A percentile compares a stretch with the other conserved stretches of the same genome.
phyloP scores from a whole-genome alignment of 1,140 invertebrate species.

The Aculops lycopersici region DNA sequence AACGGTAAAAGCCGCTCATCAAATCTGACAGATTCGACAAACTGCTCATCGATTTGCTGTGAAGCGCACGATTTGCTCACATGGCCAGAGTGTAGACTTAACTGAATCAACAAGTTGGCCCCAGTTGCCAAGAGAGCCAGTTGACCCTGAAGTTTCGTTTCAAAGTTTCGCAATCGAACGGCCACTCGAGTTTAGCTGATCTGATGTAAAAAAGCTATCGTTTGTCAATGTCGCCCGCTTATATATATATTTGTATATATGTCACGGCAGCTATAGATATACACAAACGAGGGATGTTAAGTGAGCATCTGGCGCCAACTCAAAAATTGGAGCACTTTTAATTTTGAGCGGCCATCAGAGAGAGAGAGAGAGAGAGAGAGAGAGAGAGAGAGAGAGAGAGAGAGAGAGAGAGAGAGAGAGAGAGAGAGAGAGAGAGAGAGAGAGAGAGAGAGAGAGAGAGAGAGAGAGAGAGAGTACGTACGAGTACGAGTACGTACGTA shows the following conservation, averaged over 20 bases:
- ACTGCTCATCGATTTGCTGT: no score
- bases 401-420: not conserved
- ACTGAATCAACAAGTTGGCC: no score
- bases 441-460: no score
- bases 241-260: not conserved
- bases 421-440: not conserved
- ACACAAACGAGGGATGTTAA: not conserved
- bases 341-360: not conserved
- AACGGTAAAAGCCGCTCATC: no score
- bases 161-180: not conserved
- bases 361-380: constrained; percentile 1
- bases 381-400: not conserved
- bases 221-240: not conserved
- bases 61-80: no score
- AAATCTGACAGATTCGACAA: no score
- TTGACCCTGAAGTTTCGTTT: not conserved
- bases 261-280: not conserved
- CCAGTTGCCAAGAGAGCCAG: not conserved
- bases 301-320: not conserved
- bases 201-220: not conserved
- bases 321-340: not conserved
- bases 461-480: no score
- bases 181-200: not conserved
- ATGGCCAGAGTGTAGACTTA: no score
- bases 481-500: no score